Evolutionary conservation across 2,797 vertebrate species (phyloP).

Genomic region (Acanthopagrus latus): DNA sequence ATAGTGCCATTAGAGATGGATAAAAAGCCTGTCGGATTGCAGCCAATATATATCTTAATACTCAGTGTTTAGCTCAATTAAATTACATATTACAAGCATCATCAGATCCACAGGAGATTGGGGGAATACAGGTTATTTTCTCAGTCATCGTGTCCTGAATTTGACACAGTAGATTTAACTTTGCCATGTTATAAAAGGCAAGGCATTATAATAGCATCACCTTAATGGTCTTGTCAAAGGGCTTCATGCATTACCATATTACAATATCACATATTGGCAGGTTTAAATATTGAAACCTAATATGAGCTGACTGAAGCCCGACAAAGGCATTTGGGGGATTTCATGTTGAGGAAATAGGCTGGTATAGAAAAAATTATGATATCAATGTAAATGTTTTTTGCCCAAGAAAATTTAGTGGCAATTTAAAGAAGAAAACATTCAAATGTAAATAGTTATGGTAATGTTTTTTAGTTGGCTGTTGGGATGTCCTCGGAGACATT

Average conservation of each 20-base stretch:
- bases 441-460: neutral
- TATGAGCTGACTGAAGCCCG: neutral
- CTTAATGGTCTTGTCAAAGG: slow-evolving; percentile 71
- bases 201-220: slow-evolving; percentile 66
- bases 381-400: neutral
- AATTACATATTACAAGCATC: slow-evolving; percentile 75
- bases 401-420: neutral
- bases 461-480: neutral
- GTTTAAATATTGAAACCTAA: slow-evolving; percentile 21
- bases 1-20: slow-evolving; percentile 63
- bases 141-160: slow-evolving; percentile 62
- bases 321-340: slow-evolving; percentile 1
- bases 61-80: slow-evolving; percentile 74
- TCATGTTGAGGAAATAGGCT: neutral
- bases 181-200: slow-evolving; percentile 64
- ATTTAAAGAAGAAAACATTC: neutral
- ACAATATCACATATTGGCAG: neutral
- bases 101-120: slow-evolving; percentile 55
- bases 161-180: slow-evolving; percentile 79
- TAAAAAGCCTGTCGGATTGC: slow-evolving; percentile 49
- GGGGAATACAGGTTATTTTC: slow-evolving; percentile 35
- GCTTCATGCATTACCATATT: slow-evolving; percentile 33
- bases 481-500: neutral
- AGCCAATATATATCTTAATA: slow-evolving; percentile 73
- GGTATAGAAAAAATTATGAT: neutral